Conservation (phyloP, 2,888 invertebrate genomes). For the Tortricodes alternella region DNA sequence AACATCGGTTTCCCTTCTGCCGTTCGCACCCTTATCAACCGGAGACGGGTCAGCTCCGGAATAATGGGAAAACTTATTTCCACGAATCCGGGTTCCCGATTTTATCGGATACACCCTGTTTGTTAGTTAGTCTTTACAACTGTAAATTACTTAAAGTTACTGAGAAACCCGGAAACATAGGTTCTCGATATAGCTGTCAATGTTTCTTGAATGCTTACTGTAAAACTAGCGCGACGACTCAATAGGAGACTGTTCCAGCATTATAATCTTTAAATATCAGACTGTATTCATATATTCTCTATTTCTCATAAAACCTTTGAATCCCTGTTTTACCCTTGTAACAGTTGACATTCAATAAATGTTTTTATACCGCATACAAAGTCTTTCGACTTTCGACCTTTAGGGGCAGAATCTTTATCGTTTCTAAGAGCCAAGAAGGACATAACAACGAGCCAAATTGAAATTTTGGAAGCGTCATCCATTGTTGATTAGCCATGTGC, state of each 20-base stretch:
- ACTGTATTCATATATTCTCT: too few species aligned
- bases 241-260: neutral
- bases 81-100: slow-evolving; percentile 41
- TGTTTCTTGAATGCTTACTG: neutral
- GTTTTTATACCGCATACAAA: too few species aligned
- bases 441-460: too few species aligned
- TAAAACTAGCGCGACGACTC: neutral
- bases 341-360: too few species aligned
- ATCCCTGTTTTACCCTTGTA: too few species aligned
- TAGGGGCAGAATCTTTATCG: too few species aligned
- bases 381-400: too few species aligned
- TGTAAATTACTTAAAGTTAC: slow-evolving; percentile 38
- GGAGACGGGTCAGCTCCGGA: slow-evolving; percentile 63
- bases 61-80: slow-evolving; percentile 71
- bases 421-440: too few species aligned
- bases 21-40: slow-evolving; percentile 70
- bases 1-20: slow-evolving; percentile 70
- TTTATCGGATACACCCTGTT: slow-evolving; percentile 49
- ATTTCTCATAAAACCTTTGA: too few species aligned
- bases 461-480: too few species aligned
- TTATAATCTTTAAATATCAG: too few species aligned
- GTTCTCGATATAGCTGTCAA: neutral
- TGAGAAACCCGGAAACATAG: neutral
- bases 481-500: too few species aligned
- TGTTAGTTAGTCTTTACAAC: slow-evolving; percentile 42